Evolutionary conservation across 2,797 vertebrate genomes (phyloP), one percentile per base, ranked within the genome.

Genomic region (Pteropus rufus): DNA sequence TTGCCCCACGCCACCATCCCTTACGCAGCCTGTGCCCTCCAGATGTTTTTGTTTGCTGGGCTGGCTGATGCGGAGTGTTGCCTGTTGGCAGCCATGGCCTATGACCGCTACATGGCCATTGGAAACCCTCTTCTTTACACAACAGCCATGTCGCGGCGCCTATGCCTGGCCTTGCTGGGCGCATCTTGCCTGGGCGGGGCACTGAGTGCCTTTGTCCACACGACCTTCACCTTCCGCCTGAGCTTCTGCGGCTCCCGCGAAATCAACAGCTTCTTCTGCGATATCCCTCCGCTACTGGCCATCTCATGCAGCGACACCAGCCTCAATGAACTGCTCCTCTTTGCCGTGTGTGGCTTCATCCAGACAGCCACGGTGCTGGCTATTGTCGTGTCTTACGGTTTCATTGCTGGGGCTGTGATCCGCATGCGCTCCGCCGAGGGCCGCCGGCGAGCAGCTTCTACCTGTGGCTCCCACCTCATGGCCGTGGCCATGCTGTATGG

Each of bases 181-280:
- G 93, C 91, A 0, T 98, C 97, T 9, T 98, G 97, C 49, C 0
- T 96, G 0, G 97, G 97, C 0, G 98, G 98, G 0, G 84, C 98
- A 7, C 79, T 98, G 31, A 98, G 98, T 24, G 95, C 97, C 54
- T 49, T 97, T 60, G 84, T 98, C 49, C 98, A 98, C 95, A 98
- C 98, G 3, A 79, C 95, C 24, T 98, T 98, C 89, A 98, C 98
- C 79, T 94, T 98, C 73, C 95, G 88, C 41, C 81, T 98, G 88
- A 97, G 97, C 52, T 98, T 98, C 93, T 98, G 98, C 26, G 4
- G 9, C 77, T 98, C 98, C 12, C 41, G 16, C 0, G 76, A 98
- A 70, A 56, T 98, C 95, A 97, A 98, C 62, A 98, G 98, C 97
- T 98, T 98, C 73, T 98, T 98, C 97, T 98, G 98, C 0, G 98